phyloP scores from a whole-genome alignment of 2,888 invertebrate genomes.

The Girardia tigrina region DNA sequence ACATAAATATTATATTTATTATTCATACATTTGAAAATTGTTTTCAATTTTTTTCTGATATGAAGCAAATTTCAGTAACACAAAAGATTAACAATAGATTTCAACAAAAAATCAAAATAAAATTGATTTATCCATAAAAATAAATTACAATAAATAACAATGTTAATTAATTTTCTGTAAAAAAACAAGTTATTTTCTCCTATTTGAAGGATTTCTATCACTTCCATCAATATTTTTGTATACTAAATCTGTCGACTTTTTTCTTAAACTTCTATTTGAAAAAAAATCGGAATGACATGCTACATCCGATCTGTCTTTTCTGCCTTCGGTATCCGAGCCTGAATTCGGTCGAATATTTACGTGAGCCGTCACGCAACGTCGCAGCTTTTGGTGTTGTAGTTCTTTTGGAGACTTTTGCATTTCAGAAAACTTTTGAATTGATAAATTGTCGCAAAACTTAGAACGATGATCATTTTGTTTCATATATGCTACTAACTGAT shows the following conservation, averaged over 20 bases:
- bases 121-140: not conserved
- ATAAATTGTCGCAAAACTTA: not conserved
- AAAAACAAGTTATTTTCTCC: not conserved
- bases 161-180: not conserved
- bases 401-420: not conserved
- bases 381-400: not conserved
- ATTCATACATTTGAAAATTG: too few species aligned
- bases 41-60: too few species aligned
- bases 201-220: not conserved
- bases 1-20: too few species aligned
- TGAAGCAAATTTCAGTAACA: too few species aligned
- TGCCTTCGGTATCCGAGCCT: not conserved
- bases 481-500: not conserved
- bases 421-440: not conserved
- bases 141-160: not conserved
- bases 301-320: not conserved
- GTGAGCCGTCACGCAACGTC: not conserved
- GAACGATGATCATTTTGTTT: not conserved
- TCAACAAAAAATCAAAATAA: not conserved
- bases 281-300: not conserved
- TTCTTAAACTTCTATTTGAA: not conserved
- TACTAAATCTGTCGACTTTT: not conserved
- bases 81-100: too few species aligned
- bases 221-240: not conserved
- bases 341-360: not conserved